Evolutionary conservation across 2,113 vertebrate genomes (phyloP), one percentile per base, ranked within the genome.

Genomic region (Pelodiscus sinensis): DNA sequence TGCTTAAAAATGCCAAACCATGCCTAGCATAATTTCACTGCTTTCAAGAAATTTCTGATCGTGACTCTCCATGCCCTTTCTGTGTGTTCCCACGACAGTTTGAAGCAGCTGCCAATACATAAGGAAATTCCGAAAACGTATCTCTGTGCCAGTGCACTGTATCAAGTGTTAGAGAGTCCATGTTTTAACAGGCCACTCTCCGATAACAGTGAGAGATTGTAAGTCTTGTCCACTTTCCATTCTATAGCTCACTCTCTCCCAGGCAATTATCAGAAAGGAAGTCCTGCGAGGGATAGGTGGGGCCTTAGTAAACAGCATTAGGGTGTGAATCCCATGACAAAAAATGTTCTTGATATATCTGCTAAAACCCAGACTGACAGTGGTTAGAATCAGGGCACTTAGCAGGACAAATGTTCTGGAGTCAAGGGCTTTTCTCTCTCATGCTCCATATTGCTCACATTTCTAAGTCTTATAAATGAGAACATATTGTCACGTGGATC

Each of bases 111-210:
- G 58, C 75, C 81, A 51, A 84, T 95, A 44, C 2, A 51, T 84
- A 79, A 93, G 94, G 92, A 96, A 96, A 95, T 95, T 92, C 93
- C 92, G 88, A 78, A 73, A 91, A 85, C 90, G 0, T 95, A 88
- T 88, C 58, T 14, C 87, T 77, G 31, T 2, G 83, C 79, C 94
- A 75, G 68, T 87, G 29, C 79, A 78, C 79, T 87, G 75, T 86
- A 82, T 81, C 85, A 96, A 89, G 87, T 95, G 95, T 90, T 94
- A 88, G 81, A 29, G 25, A 57, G 58, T n/a, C 95, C 15, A 14
- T 97, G 92, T 97, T 97, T 96, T 87, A 90, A 95, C 96, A 96
- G 93, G 62, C 88, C 83, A 19, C n/a, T 60, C 82, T 88, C 38
- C 27, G 96, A 96, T 94, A 96, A 78, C 73, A 55, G 65, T 88